phyloP scores from a whole-genome alignment of 2,113 vertebrate species.

The Equus quagga region DNA sequence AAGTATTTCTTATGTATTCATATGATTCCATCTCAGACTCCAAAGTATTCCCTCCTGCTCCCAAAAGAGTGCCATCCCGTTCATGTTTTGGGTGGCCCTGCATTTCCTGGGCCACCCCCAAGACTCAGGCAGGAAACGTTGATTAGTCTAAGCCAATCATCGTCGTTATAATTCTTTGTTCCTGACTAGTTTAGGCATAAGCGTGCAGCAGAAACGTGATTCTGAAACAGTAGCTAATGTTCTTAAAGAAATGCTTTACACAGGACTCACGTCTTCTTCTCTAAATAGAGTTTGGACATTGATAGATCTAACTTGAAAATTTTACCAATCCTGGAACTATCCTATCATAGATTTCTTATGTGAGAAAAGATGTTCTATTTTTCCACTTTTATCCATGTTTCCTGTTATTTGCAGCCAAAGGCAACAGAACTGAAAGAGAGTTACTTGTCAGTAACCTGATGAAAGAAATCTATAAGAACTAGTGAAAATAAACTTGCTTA shows the following conservation, averaged over 20 bases:
- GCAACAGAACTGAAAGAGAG: conserved; percentile 39
- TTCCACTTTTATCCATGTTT: conserved; percentile 19
- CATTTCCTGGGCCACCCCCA: not conserved
- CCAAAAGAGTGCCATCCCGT: not conserved
- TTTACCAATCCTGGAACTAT: not conserved
- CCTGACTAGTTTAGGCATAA: not conserved
- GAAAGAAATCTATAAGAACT: conserved; percentile 55
- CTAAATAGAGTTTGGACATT: not conserved
- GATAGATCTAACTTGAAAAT: not conserved
- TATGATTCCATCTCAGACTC: not conserved
- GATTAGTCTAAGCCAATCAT: not conserved
- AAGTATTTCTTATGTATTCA: no score
- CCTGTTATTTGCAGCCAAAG: conserved; percentile 46
- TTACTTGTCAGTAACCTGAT: conserved; percentile 45
- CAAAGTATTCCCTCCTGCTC: not conserved
- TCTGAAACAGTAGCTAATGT: not conserved
- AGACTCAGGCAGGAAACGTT: not conserved
- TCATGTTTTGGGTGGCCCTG: not conserved
- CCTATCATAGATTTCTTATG: not conserved
- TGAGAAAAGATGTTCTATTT: conserved; percentile 22
- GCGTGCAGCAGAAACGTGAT: not conserved
- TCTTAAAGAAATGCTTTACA: not conserved
- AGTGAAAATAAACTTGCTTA: conserved; percentile 55
- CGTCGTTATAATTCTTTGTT: not conserved
- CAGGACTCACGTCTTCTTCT: not conserved